Evolutionary conservation across 1,140 invertebrate species (phyloP), one percentile per base, ranked within the genome.

Genomic region (Zophobas morio): DNA sequence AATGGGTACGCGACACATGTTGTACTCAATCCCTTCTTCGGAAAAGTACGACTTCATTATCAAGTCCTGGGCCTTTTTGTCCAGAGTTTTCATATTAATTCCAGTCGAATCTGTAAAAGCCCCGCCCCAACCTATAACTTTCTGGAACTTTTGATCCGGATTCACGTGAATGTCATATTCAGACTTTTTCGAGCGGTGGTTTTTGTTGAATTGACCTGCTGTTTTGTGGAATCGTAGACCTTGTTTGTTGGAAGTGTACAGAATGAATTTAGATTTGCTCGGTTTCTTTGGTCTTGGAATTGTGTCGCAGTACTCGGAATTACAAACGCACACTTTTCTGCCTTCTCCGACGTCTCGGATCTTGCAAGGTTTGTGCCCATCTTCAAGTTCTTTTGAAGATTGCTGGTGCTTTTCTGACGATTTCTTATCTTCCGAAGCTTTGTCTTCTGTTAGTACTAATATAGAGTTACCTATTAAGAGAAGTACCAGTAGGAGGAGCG

Each of bases 311-410:
- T 95, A 94, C 0, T 91, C 92, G 0, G 92, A 88, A 83, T 96
- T 94, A 83, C 96, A 98, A 3, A 96, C 94, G 84, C 96, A 98
- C 0, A 97, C 95, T 51, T 92, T 85, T 2, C 88, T 90, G 36
- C 84, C 84, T 4, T 84, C 3, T 2, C 6, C 42, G 42, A 3
- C 2, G 42, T 46, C 42, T 46, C 42, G 2, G 42, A 2, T 46
- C 42, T 3, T 3, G 42, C 42, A 46, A 6, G 35, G n/a, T n/a
- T n/a, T n/a, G n/a, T n/a, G n/a, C n/a, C n/a, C n/a, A n/a, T n/a
- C n/a, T n/a, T n/a, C n/a, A n/a, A n/a, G n/a, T n/a, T n/a, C n/a
- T n/a, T n/a, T n/a, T n/a, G n/a, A n/a, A n/a, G n/a, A n/a, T n/a
- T n/a, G n/a, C n/a, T n/a, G n/a, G n/a, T n/a, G n/a, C n/a, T n/a